These are phyloP conservation scores for Erethizon dorsatum DNA, from an alignment of 2,797 vertebrate species.

Conservation along the genomic window DNA sequence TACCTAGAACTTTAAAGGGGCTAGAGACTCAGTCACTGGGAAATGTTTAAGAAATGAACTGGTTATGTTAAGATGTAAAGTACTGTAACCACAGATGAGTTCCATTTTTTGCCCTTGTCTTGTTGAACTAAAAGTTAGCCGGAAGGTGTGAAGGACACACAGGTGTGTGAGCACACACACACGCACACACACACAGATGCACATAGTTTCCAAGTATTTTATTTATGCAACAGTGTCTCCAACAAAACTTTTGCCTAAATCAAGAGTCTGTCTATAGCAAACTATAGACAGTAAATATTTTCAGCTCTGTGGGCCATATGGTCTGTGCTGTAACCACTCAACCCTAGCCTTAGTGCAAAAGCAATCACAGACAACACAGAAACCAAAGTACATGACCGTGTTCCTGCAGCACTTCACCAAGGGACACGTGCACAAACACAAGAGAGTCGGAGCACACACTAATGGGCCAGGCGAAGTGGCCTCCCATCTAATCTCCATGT, in stretches of 20 bases:
- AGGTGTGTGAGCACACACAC: not conserved
- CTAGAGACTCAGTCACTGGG: not conserved
- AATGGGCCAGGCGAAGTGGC: not conserved
- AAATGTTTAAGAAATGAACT: conserved; percentile 22
- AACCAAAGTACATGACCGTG: not conserved
- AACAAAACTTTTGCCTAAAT: conserved; percentile 30
- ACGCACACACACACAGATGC: not conserved
- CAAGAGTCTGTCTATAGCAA: not conserved
- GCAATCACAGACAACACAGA: not conserved
- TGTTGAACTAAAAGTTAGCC: conserved; percentile 13
- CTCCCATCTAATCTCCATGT: not conserved
- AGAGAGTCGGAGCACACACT: too few relatives aligned
- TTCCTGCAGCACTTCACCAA: not conserved
- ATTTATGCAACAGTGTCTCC: not conserved
- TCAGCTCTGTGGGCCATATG: not conserved
- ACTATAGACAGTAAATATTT: conserved; percentile 1
- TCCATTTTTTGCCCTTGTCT: not conserved
- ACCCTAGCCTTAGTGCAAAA: not conserved
- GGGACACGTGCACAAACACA: fast-evolving
- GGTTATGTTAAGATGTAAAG: not conserved
- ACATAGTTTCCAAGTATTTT: not conserved
- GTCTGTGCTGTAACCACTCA: not conserved
- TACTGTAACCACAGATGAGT: not conserved
- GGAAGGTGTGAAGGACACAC: conserved; percentile 45
- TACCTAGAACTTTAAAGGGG: not conserved